These are phyloP conservation scores for Lacanobia oleracea DNA, from an alignment of 2,888 invertebrate genomes.

Conservation along the genomic window DNA sequence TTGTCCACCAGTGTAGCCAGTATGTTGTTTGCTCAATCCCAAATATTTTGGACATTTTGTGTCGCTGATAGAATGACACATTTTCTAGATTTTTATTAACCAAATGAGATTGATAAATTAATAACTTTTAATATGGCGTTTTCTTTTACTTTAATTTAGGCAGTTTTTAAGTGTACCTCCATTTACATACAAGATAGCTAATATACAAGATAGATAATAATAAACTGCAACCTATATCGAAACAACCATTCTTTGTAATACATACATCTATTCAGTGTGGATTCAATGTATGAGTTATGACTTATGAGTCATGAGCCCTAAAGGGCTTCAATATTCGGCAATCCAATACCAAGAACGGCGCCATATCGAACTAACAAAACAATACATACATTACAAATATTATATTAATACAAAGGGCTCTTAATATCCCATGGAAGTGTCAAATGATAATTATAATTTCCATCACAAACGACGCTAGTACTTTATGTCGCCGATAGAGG, in stretches of 20 bases:
- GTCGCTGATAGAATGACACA: background rate
- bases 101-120: background rate
- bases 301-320: constrained; percentile 3
- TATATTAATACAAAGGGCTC: constrained; percentile 72
- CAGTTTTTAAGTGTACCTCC: too few relatives aligned
- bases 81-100: background rate
- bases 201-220: too few relatives aligned
- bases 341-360: constrained; percentile 41
- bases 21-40: too few relatives aligned
- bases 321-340: constrained; percentile 48
- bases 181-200: too few relatives aligned
- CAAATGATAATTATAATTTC: constrained; percentile 85
- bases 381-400: constrained; percentile 61
- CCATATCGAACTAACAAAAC: constrained; percentile 38
- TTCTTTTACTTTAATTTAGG: too few relatives aligned
- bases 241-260: too few relatives aligned
- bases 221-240: too few relatives aligned
- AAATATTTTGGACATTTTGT: too few relatives aligned
- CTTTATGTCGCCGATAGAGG: constrained; percentile 81
- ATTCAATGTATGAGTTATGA: background rate
- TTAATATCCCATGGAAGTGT: constrained; percentile 79
- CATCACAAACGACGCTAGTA: constrained; percentile 81
- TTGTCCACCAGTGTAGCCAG: too few relatives aligned
- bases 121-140: too few relatives aligned
- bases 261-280: too few relatives aligned